Conservation (phyloP, 2,797 vertebrate genomes). For the Molossus alvarezi region DNA sequence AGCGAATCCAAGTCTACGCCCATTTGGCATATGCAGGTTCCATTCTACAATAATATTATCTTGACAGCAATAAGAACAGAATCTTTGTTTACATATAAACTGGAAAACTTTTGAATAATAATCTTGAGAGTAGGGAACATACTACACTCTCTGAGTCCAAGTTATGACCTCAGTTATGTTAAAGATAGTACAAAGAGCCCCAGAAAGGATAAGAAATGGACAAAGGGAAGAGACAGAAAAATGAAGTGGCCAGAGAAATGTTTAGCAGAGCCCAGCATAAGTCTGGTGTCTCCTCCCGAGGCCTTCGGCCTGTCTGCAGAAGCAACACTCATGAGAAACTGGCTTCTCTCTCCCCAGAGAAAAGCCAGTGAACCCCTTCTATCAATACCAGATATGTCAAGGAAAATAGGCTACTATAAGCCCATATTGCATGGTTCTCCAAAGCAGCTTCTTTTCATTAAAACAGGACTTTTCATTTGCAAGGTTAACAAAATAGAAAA, state of each 20-base stretch:
- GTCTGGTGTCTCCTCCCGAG: not conserved
- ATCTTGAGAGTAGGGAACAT: slow-evolving; percentile 45
- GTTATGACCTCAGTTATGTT: slow-evolving; percentile 69
- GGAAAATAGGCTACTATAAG: not conserved
- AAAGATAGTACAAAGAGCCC: slow-evolving; percentile 66
- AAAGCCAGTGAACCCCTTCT: not conserved
- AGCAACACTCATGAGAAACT: not conserved
- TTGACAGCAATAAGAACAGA: slow-evolving; percentile 57
- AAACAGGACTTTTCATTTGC: not conserved
- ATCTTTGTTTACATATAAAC: slow-evolving; percentile 75
- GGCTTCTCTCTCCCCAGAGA: slow-evolving; percentile 15
- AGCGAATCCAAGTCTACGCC: slow-evolving; percentile 8
- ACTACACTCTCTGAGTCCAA: slow-evolving; percentile 26
- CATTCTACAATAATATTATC: slow-evolving; percentile 71
- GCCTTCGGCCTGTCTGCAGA: slow-evolving; percentile 30
- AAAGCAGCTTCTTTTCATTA: not conserved
- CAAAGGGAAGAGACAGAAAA: slow-evolving; percentile 65
- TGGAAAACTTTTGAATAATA: slow-evolving; percentile 76
- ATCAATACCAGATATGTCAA: slow-evolving; percentile 21
- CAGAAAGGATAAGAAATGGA: slow-evolving; percentile 66
- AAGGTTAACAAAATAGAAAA: not conserved
- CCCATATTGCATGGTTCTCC: not conserved
- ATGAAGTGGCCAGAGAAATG: slow-evolving; percentile 19
- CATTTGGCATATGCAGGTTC: slow-evolving; percentile 31
- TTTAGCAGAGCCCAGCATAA: slow-evolving; percentile 25